Conservation (phyloP, 2,797 vertebrate species). For the Myotis findleyi region DNA sequence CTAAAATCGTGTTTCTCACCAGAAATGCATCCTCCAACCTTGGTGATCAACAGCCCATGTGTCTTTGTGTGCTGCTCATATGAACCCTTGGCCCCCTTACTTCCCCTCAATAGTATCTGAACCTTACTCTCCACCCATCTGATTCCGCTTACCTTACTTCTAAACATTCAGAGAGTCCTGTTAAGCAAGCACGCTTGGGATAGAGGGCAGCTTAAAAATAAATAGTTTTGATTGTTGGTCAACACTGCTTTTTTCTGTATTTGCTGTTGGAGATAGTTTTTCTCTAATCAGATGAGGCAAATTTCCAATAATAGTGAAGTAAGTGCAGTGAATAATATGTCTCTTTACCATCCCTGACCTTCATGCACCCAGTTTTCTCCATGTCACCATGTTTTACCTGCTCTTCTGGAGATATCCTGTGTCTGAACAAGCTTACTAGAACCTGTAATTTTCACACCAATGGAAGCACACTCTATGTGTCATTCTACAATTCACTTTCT, state of each 20-base stretch:
- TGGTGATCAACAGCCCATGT: background rate
- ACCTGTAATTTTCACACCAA: background rate
- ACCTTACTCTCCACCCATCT: background rate
- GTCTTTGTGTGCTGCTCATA: background rate
- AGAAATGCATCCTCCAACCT: background rate
- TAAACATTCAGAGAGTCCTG: background rate
- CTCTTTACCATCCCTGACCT: background rate
- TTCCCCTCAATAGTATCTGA: rapidly evolving
- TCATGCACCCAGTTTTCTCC: background rate
- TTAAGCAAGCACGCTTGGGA: background rate
- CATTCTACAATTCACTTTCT: background rate
- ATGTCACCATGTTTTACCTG: rapidly evolving
- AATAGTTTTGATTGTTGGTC: background rate
- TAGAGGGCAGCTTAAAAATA: background rate
- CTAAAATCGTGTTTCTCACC: background rate
- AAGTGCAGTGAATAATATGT: background rate
- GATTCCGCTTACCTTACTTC: background rate
- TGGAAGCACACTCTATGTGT: background rate
- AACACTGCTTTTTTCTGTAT: background rate
- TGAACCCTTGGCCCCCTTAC: background rate
- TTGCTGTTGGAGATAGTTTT: background rate
- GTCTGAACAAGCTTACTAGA: background rate
- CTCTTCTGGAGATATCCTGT: background rate
- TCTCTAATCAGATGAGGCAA: background rate
- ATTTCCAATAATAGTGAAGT: background rate